Evolutionary conservation across 2,113 vertebrate species (phyloP).

Genomic region (Lepidothrix coronata): DNA sequence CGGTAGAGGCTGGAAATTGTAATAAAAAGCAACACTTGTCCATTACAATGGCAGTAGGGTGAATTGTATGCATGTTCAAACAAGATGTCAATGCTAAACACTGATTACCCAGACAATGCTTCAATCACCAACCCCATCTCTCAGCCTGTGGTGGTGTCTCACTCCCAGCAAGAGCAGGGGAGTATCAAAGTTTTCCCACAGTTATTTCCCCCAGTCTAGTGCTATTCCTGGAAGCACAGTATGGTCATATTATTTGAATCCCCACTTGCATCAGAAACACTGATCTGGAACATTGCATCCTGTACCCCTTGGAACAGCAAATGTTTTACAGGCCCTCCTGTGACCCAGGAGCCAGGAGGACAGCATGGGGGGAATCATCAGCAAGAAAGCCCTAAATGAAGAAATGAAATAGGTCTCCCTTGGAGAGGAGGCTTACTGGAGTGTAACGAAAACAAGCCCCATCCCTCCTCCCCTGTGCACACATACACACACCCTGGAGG

Average conservation of each 20-base stretch:
- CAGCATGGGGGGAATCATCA: neutral
- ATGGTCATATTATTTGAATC: neutral
- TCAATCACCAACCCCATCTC: neutral
- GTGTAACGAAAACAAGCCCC: constrained; percentile 40
- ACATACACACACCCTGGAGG: constrained; percentile 29
- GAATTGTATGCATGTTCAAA: neutral
- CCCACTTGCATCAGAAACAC: neutral
- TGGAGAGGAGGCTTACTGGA: constrained; percentile 40
- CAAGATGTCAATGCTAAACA: neutral
- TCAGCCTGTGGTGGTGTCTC: neutral
- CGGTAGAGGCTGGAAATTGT: neutral
- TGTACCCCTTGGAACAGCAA: neutral
- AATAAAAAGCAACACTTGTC: neutral
- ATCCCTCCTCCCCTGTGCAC: neutral
- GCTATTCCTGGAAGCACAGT: neutral
- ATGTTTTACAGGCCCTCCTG: neutral
- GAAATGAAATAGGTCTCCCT: constrained; percentile 34
- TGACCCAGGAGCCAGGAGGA: neutral
- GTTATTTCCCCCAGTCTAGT: neutral
- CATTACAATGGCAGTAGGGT: neutral
- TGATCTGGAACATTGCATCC: neutral
- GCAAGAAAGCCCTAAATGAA: constrained; percentile 30
- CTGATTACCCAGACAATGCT: neutral
- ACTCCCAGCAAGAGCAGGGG: neutral
- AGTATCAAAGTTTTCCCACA: neutral